Percentiles rank a stretch among this genome's conserved stretches.
Evolutionary conservation across 2,797 vertebrate species (phyloP).

Genomic region (Gastrophryne carolinensis): DNA sequence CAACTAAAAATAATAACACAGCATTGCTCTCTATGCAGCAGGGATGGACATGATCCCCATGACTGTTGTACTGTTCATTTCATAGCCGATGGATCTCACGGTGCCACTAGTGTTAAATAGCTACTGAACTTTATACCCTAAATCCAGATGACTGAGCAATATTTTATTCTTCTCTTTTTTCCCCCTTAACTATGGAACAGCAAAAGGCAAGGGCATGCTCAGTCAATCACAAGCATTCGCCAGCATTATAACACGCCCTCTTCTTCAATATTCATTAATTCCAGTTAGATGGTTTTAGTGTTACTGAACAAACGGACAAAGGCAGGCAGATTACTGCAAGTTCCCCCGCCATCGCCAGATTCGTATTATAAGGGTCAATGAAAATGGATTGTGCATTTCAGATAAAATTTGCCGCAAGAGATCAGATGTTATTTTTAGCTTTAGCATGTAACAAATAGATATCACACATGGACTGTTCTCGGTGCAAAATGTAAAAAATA

Average conservation of each 20-base stretch:
- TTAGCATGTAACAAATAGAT: not conserved
- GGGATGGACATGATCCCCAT: not conserved
- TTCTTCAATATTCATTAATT: constrained; percentile 59
- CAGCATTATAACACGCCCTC: constrained; percentile 55
- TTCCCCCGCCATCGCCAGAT: constrained; percentile 27
- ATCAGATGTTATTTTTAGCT: constrained; percentile 33
- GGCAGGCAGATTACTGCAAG: not conserved
- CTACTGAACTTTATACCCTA: constrained; percentile 58
- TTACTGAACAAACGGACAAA: constrained; percentile 51
- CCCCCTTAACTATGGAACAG: constrained; percentile 37
- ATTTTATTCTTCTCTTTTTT: not conserved
- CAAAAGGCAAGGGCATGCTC: constrained; percentile 61
- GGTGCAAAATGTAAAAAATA: constrained; percentile 22
- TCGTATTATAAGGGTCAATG: constrained; percentile 11
- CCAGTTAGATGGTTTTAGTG: constrained; percentile 54
- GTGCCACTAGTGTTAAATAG: constrained; percentile 60
- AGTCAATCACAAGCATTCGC: constrained; percentile 55
- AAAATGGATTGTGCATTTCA: constrained; percentile 22
- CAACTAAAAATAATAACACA: constrained; percentile 38
- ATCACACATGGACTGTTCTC: constrained; percentile 9
- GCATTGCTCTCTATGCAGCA: constrained; percentile 17
- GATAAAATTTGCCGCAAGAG: not conserved
- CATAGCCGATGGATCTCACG: constrained; percentile 40
- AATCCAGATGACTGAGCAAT: constrained; percentile 58
- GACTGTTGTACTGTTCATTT: constrained; percentile 22